Evolutionary conservation across 2,797 vertebrate genomes (phyloP), one percentile per base, ranked within the genome.

Genomic region (Tamandua tetradactyla): DNA sequence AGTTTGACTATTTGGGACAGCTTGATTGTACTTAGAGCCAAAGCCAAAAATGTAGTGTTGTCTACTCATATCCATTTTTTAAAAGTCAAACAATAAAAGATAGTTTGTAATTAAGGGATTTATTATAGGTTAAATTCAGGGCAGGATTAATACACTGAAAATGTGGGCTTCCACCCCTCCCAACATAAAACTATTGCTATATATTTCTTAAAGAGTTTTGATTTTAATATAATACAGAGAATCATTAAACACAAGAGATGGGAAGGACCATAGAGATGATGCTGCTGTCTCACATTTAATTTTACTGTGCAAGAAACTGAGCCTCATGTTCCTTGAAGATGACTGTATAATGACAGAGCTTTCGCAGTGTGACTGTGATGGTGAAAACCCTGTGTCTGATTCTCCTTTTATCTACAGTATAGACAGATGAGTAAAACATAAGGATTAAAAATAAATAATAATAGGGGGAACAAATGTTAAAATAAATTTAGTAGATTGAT

Each of bases 51-150:
- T 5, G 44, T 42, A 83, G 49, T 57, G 27, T 91, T 75, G 94
- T 89, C 93, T 64, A 87, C 52, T 91, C 74, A 42, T 57, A 57
- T 95, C 52, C 87, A 79, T 86, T 83, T 42, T 55, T 20, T 20
- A 17, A 71, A 92, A 96, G 75, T 69, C 44, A 64, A 69, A 32
- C 42, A 79, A 74, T 69, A 91, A 78, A 91, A 76, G 85, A 85
- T 44, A 75, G 14, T 22, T 18, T n/a, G 20, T 69, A 27, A 86
- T 59, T 66, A 78, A 68, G 95, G 32, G 12, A 35, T 55, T 93
- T 85, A 92, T 64, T 92, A n/a, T 10, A 78, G 66, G 23, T 78
- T 89, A 75, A 52, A 18, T 76, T 86, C 66, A 75, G 35, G 35
- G 42, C 2, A 42, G 14, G 57, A n/a, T 71, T 93, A 92, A 69